Conservation (phyloP, 2,797 vertebrate species). For the Psittacula echo region DNA sequence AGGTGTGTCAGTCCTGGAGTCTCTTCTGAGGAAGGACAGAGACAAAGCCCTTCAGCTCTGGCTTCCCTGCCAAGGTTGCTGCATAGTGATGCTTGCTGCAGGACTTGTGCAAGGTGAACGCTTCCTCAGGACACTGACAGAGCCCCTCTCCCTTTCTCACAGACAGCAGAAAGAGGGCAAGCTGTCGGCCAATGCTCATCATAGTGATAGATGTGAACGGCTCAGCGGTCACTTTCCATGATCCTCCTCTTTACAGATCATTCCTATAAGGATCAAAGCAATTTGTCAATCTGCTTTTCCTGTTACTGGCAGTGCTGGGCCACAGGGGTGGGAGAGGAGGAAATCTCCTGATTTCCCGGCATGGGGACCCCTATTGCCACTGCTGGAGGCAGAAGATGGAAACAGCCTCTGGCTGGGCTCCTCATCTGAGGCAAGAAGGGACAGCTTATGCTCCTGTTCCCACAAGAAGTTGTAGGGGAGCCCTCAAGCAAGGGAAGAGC, state of each 20-base stretch:
- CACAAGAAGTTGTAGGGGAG: background rate
- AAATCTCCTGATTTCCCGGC: background rate
- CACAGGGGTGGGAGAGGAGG: background rate
- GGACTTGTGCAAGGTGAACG: rapidly evolving
- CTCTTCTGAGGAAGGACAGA: background rate
- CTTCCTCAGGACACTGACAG: background rate
- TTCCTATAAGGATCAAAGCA: background rate
- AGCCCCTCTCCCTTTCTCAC: background rate
- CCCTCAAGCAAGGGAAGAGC: background rate
- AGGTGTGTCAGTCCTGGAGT: rapidly evolving
- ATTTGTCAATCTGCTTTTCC: background rate
- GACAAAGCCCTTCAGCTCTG: background rate
- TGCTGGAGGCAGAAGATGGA: background rate
- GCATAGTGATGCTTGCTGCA: background rate
- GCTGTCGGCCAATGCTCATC: background rate
- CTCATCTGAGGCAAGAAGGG: background rate
- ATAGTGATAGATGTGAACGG: background rate
- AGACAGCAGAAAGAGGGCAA: background rate
- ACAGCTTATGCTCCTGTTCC: background rate
- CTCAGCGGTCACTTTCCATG: background rate
- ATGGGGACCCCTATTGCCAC: background rate
- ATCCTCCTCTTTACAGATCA: background rate
- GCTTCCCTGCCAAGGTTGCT: background rate
- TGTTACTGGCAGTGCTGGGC: background rate
- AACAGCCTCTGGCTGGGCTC: background rate